phyloP scores from a whole-genome alignment of 2,797 vertebrate genomes.

The Lemur catta region DNA sequence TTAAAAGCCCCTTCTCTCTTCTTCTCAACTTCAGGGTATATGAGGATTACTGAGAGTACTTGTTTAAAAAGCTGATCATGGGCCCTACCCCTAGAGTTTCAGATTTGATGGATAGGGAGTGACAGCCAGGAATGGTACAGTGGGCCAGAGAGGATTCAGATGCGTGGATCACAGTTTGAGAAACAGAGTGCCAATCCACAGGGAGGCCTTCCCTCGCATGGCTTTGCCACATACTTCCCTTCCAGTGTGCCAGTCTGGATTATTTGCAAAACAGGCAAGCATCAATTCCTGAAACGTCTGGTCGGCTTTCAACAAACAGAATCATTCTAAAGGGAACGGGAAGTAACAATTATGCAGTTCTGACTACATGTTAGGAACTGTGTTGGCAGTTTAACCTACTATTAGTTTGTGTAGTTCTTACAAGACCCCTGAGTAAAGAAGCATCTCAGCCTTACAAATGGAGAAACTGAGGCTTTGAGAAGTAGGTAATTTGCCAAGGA shows the following conservation, averaged over 20 bases:
- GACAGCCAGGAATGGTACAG: neutral
- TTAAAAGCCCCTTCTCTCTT: neutral
- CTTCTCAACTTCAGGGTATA: neutral
- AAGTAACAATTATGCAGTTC: neutral
- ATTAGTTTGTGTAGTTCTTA: neutral
- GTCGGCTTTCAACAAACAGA: neutral
- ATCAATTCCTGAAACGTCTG: neutral
- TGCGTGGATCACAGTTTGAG: neutral
- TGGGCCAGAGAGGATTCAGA: neutral
- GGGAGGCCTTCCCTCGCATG: neutral
- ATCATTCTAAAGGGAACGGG: neutral
- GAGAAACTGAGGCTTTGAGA: conserved; percentile 1
- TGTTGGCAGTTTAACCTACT: neutral
- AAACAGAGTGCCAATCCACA: neutral
- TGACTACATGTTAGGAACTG: neutral
- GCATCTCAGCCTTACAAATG: neutral
- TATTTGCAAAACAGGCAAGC: neutral
- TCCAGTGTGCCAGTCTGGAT: neutral
- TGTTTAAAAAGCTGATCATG: neutral
- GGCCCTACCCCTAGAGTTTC: neutral
- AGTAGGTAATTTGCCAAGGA: neutral
- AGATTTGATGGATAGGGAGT: neutral
- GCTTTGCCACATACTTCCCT: neutral
- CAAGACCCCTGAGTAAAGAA: neutral
- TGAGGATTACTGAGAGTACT: neutral